These are phyloP conservation scores for Musca vetustissima DNA, from an alignment of 1,140 invertebrate genomes.

Conservation along the genomic window DNA sequence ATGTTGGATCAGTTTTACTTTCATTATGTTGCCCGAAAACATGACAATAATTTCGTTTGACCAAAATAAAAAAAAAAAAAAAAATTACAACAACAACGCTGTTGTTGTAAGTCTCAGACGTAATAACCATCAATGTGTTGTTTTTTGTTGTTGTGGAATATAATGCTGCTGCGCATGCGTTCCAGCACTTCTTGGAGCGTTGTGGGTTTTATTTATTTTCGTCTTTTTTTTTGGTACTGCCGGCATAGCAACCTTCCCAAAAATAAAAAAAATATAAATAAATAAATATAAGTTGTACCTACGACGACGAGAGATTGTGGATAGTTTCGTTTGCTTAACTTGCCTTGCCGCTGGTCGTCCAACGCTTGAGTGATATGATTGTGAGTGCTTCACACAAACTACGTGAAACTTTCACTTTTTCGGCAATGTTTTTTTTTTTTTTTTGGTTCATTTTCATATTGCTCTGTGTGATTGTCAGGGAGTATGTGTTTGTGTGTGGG, in stretches of 20 bases:
- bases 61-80: too few relatives aligned
- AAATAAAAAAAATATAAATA: background rate
- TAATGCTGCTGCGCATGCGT: background rate
- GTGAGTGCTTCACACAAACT: background rate
- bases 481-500: too few relatives aligned
- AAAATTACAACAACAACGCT: too few relatives aligned
- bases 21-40: background rate
- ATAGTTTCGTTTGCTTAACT: background rate
- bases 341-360: background rate
- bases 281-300: too few relatives aligned
- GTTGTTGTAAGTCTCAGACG: too few relatives aligned
- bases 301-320: background rate
- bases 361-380: background rate
- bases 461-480: too few relatives aligned
- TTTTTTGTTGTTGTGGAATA: too few relatives aligned
- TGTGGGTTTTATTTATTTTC: background rate
- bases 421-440: slow-evolving; percentile 52
- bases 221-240: background rate
- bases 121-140: too few relatives aligned
- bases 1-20: background rate
- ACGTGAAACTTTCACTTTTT: slow-evolving; percentile 53
- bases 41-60: too few relatives aligned
- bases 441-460: slow-evolving; percentile 33
- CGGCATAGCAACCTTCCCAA: slow-evolving; percentile 3
- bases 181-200: background rate